Evolutionary conservation across 2,797 vertebrate genomes (phyloP).

Genomic region (Chloroceryle inda): DNA sequence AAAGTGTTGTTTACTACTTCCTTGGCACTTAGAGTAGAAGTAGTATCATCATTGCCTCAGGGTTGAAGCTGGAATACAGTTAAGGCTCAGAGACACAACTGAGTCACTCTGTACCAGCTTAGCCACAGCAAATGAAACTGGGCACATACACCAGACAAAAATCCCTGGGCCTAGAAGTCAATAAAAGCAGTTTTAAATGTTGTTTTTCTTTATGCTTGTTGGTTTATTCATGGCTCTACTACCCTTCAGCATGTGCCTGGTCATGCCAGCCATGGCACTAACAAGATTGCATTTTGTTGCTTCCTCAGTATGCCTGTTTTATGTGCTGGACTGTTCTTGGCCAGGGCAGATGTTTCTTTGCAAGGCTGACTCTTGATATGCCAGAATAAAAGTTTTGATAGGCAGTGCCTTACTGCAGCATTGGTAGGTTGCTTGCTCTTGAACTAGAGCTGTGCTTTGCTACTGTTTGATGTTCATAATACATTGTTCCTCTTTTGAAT

Average conservation of each 20-base stretch:
- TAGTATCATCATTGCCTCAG: neutral
- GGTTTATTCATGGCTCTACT: neutral
- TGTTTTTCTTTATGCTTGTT: neutral
- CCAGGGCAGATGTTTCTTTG: neutral
- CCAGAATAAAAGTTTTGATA: neutral
- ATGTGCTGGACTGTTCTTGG: neutral
- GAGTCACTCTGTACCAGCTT: neutral
- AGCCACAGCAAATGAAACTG: neutral
- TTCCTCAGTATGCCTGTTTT: neutral
- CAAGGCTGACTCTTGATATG: neutral
- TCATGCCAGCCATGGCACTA: neutral
- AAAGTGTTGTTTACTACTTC: neutral
- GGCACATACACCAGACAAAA: neutral
- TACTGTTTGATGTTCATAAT: neutral
- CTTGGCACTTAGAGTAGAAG: neutral
- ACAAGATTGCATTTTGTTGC: neutral
- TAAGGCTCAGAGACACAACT: neutral
- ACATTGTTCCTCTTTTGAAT: neutral
- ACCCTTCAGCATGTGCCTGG: neutral
- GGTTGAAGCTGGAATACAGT: neutral
- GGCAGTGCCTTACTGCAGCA: neutral
- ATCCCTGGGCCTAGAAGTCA: neutral
- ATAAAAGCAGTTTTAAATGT: neutral
- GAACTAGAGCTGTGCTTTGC: fast-evolving
- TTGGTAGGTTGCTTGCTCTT: neutral